Base-by-base conservation (phyloP, 2,113 vertebrate genomes). In the Ascaphus truei region DNA sequence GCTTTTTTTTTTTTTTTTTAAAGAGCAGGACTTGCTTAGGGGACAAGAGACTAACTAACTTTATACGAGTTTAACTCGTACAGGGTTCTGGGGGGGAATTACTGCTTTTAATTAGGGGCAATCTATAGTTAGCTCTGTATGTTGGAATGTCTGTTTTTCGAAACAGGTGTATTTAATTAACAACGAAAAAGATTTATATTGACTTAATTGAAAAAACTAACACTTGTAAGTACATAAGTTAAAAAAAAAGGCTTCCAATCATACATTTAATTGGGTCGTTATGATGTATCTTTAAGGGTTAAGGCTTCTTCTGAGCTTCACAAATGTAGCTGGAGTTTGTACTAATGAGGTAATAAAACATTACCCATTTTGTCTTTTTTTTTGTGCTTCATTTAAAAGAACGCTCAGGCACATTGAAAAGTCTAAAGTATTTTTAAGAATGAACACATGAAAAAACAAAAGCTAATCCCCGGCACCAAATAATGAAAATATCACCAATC, bases 341-440 rank as follows among this genome's bases (percentile, higher is more conserved):
- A n/a, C n/a, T n/a, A 64, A 64, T 52, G 31, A 64, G 47, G 62
- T 23, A 52, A 18, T 64, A 64, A 64, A 64, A 64, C 33, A 16
- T 26, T 10, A 23, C 62, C 3, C 7, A 9, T 13, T 55, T 55
- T 55, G 52, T 18, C 29, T 18, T 7, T 33, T n/a, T n/a, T n/a
- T n/a, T n/a, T n/a, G n/a, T n/a, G n/a, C n/a, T n/a, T n/a, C n/a
- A n/a, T n/a, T n/a, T n/a, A n/a, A n/a, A n/a, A n/a, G n/a, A n/a
- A n/a, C n/a, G n/a, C n/a, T n/a, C n/a, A n/a, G n/a, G n/a, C n/a
- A n/a, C n/a, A n/a, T n/a, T n/a, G n/a, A n/a, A n/a, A n/a, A n/a
- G n/a, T n/a, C n/a, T n/a, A n/a, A n/a, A n/a, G n/a, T n/a, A n/a
- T n/a, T n/a, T n/a, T n/a, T n/a, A n/a, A n/a, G n/a, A n/a, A n/a